Evolutionary conservation across 2,888 invertebrate species (phyloP).

Genomic region (Brachypalpus laphriformis): DNA sequence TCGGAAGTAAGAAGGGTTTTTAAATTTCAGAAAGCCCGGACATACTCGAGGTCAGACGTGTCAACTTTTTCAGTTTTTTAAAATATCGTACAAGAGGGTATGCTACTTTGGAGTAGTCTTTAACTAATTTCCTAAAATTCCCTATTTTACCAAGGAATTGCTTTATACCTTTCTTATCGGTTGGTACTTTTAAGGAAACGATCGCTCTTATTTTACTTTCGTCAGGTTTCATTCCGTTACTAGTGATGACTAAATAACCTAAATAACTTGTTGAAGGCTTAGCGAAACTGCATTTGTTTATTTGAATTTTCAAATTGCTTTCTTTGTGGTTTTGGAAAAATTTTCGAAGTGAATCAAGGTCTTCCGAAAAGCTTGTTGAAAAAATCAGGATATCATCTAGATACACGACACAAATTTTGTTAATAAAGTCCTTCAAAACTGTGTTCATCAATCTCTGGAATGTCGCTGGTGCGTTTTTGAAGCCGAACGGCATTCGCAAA

Average conservation of each 20-base stretch:
- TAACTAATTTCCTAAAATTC: background rate
- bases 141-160: background rate
- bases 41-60: background rate
- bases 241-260: background rate
- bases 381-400: too few relatives aligned
- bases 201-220: too few relatives aligned
- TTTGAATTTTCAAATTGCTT: too few relatives aligned
- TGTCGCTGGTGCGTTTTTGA: constrained; percentile 27
- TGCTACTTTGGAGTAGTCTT: background rate
- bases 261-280: background rate
- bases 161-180: background rate
- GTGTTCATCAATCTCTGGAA: too few relatives aligned
- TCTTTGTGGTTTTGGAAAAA: too few relatives aligned
- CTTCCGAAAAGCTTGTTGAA: too few relatives aligned
- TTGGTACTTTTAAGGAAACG: background rate
- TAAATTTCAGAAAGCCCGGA: background rate
- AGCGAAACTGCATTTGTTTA: background rate
- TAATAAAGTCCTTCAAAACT: too few relatives aligned
- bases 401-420: too few relatives aligned
- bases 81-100: background rate
- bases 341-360: too few relatives aligned
- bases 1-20: background rate
- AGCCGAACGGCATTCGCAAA: constrained; percentile 20
- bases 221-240: background rate
- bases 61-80: background rate